Conservation (phyloP, 2,113 vertebrate genomes). For the cattle (Bos taurus) region DNA sequence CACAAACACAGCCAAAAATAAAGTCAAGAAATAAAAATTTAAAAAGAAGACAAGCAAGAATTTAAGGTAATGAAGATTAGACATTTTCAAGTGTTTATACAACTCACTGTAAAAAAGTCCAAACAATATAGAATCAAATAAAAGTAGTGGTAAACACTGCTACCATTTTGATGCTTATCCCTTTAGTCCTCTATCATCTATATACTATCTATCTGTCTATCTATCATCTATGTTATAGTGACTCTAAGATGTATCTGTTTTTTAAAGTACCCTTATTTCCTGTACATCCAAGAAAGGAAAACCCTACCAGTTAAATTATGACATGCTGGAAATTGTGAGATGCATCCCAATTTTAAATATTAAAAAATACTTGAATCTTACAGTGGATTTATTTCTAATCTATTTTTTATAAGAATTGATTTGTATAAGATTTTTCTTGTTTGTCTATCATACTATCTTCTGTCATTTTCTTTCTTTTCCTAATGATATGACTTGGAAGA, state of each 20-base stretch:
- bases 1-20: neutral
- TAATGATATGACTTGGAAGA: neutral
- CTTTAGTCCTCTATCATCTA: neutral
- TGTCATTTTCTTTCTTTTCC: neutral
- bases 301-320: neutral
- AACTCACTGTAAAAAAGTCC: neutral
- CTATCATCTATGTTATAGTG: neutral
- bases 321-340: neutral
- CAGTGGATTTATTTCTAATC: neutral
- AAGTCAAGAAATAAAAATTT: neutral
- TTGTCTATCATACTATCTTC: no score
- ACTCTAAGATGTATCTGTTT: neutral
- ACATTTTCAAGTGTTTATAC: neutral
- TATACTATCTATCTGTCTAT: neutral
- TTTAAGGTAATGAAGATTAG: neutral
- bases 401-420: neutral
- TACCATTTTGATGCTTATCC: neutral
- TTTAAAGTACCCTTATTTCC: neutral
- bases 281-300: neutral
- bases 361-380: neutral
- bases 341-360: neutral
- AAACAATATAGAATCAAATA: neutral
- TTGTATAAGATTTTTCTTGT: neutral
- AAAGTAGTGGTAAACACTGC: neutral
- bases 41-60: slow-evolving; percentile 6